Evolutionary conservation across 1,140 invertebrate genomes (phyloP).

Genomic region (Battus philenor): DNA sequence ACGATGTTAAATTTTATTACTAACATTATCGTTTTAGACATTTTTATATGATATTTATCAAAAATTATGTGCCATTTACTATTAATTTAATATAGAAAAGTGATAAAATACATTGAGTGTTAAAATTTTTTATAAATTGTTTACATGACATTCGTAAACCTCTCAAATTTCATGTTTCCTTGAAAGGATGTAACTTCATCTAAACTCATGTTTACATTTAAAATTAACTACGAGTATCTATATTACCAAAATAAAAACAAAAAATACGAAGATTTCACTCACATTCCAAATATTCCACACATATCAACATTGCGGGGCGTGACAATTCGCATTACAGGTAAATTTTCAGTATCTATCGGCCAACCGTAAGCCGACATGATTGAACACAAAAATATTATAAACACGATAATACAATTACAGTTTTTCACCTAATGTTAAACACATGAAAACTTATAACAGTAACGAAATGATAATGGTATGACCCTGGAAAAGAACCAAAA

Average conservation of each 20-base stretch:
- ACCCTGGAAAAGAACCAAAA: constrained; percentile 34
- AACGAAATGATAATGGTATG: constrained; percentile 16
- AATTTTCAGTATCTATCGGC: constrained; percentile 53
- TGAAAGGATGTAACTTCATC: background rate
- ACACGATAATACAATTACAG: constrained; percentile 2
- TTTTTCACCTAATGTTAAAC: background rate
- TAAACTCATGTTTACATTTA: too few species aligned
- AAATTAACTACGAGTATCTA: too few species aligned
- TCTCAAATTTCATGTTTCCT: background rate
- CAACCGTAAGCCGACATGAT: constrained; percentile 50
- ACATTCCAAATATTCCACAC: constrained; percentile 63
- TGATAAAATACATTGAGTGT: background rate
- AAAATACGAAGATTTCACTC: constrained; percentile 37
- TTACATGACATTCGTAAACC: background rate
- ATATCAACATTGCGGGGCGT: constrained; percentile 55
- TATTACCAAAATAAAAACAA: too few species aligned
- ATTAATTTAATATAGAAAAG: too few species aligned
- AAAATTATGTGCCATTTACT: too few species aligned
- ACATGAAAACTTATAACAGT: constrained; percentile 5
- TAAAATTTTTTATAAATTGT: background rate
- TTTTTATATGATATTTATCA: too few species aligned
- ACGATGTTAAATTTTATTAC: too few species aligned
- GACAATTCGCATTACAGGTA: constrained; percentile 62
- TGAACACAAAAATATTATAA: constrained; percentile 3
- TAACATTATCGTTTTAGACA: too few species aligned